Percentiles rank a stretch among this genome's conserved stretches.
phyloP scores from a whole-genome alignment of 2,888 invertebrate species.

The Chaetogeoica ovagalla region DNA sequence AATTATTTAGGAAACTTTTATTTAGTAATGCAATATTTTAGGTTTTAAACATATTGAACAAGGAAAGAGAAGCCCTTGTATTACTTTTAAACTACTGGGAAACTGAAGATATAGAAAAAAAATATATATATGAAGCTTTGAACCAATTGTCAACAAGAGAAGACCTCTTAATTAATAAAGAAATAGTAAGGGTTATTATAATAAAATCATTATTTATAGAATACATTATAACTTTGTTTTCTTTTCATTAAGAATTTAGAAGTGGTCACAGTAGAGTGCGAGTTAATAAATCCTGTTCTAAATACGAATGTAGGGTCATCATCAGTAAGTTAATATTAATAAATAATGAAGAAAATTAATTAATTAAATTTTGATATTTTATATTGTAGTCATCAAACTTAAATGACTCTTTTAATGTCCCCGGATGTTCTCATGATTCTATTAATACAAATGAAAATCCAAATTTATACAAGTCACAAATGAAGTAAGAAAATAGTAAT shows the following conservation, averaged over 20 bases:
- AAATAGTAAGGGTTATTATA: conserved; percentile 22
- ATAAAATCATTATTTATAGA: not conserved
- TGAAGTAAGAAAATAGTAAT: conserved; percentile 22
- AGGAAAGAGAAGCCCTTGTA: conserved; percentile 44
- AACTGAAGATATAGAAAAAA: conserved; percentile 48
- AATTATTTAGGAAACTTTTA: not conserved
- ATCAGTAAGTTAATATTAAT: conserved; percentile 22
- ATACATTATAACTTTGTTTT: conserved; percentile 7
- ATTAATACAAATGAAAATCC: not conserved
- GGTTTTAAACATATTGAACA: conserved; percentile 40
- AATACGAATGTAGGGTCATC: conserved; percentile 9
- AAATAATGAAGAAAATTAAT: not conserved
- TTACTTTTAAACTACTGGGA: conserved; percentile 39
- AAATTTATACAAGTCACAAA: not conserved
- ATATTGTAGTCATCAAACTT: conserved; percentile 29
- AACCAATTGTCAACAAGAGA: conserved; percentile 41
- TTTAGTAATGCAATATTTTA: conserved; percentile 15
- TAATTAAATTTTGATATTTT: not conserved
- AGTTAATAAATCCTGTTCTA: not conserved
- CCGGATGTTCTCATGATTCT: conserved; percentile 32
- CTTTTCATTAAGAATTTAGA: conserved; percentile 2
- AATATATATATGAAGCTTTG: conserved; percentile 49
- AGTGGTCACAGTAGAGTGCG: not conserved
- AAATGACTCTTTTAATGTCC: conserved; percentile 5
- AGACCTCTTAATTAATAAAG: conserved; percentile 33